Conservation (phyloP, 2,797 vertebrate genomes). For the Centropyge bicolor region DNA sequence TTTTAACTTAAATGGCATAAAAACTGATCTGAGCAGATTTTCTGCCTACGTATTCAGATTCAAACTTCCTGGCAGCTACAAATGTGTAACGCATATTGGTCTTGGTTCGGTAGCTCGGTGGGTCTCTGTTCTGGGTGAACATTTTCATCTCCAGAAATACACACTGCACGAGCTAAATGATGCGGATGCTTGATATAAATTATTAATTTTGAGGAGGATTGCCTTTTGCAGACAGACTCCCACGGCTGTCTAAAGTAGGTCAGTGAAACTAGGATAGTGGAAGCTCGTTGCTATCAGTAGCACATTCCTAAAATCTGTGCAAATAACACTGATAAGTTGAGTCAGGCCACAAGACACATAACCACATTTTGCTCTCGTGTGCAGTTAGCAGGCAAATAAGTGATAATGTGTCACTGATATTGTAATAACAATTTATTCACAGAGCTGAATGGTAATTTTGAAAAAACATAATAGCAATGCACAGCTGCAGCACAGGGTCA, state of each 20-base stretch:
- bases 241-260: slow-evolving; percentile 68
- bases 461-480: background rate
- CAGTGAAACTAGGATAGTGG: slow-evolving; percentile 60
- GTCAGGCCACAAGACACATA: background rate
- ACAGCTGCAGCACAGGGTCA: background rate
- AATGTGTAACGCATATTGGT: slow-evolving; percentile 2
- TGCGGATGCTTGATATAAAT: slow-evolving; percentile 46
- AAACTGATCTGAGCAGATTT: background rate
- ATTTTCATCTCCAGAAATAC: slow-evolving; percentile 21
- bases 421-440: background rate
- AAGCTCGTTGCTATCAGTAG: slow-evolving; percentile 34
- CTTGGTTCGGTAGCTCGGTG: background rate
- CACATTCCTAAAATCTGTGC: slow-evolving; percentile 56
- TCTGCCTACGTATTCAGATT: background rate
- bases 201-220: slow-evolving; percentile 60
- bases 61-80: background rate
- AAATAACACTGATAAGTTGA: slow-evolving; percentile 42
- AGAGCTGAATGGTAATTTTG: background rate
- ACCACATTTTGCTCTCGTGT: slow-evolving; percentile 3
- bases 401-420: slow-evolving; percentile 8
- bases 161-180: slow-evolving; percentile 24
- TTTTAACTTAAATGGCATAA: background rate
- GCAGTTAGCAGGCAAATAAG: slow-evolving; percentile 15
- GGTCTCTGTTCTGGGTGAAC: slow-evolving; percentile 6
- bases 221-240: slow-evolving; percentile 40